Percentiles rank a stretch among this genome's conserved stretches.
These are phyloP conservation scores for Megathymus violae DNA, from an alignment of 1,140 invertebrate genomes.

Conservation along the genomic window DNA sequence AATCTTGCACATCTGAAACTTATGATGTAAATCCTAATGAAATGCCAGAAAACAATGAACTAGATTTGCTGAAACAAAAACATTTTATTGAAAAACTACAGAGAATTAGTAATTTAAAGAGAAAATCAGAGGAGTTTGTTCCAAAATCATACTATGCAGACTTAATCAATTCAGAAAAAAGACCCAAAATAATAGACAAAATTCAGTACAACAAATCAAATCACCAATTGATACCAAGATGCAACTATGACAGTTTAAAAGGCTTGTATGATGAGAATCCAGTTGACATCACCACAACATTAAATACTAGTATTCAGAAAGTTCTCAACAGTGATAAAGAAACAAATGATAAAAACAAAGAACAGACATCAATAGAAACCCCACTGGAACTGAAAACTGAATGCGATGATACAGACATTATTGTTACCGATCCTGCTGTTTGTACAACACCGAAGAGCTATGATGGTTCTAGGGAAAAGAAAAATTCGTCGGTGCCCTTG, in stretches of 20 bases:
- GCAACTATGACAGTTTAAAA: constrained; percentile 68
- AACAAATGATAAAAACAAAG: constrained; percentile 55
- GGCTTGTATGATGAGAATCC: constrained; percentile 71
- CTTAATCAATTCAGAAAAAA: constrained; percentile 68
- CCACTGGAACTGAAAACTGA: constrained; percentile 71
- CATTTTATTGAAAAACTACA: constrained; percentile 77
- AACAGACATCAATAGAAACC: constrained; percentile 48
- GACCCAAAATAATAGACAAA: constrained; percentile 74
- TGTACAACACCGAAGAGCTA: constrained; percentile 70
- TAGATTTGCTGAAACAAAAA: constrained; percentile 69
- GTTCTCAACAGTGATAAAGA: constrained; percentile 49
- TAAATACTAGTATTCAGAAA: constrained; percentile 60
- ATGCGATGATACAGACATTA: constrained; percentile 78
- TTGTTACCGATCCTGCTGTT: constrained; percentile 73
- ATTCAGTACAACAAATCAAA: constrained; percentile 60
- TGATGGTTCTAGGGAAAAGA: constrained; percentile 67
- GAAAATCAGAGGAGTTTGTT: constrained; percentile 79
- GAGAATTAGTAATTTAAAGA: constrained; percentile 74
- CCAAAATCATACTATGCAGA: constrained; percentile 73
- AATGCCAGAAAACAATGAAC: constrained; percentile 55
- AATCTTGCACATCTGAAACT: constrained; percentile 61
- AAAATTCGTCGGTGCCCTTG: constrained; percentile 55
- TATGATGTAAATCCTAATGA: constrained; percentile 64
- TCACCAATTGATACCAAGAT: constrained; percentile 56
- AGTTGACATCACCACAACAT: constrained; percentile 65